Evolutionary conservation across 2,797 vertebrate species (phyloP).

Genomic region (Taeniopygia guttata): DNA sequence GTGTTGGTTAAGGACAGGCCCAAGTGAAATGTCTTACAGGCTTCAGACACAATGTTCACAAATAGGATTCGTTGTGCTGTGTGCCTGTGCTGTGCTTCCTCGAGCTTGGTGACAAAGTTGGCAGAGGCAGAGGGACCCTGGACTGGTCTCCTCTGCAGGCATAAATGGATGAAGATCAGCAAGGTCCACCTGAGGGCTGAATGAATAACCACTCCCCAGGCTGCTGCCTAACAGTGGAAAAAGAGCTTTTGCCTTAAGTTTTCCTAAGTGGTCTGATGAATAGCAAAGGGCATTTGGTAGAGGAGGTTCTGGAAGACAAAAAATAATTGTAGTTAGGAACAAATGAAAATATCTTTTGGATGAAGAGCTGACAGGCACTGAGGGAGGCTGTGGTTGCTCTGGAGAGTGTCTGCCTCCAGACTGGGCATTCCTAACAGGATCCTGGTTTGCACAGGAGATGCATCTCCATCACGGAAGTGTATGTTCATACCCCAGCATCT

Average conservation of each 20-base stretch:
- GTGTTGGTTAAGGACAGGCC: not conserved
- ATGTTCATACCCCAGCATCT: accelerated
- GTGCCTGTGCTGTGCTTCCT: not conserved
- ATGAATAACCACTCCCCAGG: not conserved
- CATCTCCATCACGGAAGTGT: not conserved
- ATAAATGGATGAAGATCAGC: not conserved
- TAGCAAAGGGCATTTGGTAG: not conserved
- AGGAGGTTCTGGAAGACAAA: not conserved
- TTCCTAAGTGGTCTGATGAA: not conserved
- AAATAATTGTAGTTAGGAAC: no score
- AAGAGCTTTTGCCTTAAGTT: accelerated
- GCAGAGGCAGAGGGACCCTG: not conserved
- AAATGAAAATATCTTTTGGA: not conserved
- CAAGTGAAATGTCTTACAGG: accelerated
- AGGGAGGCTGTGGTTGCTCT: not conserved
- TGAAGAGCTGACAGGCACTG: not conserved
- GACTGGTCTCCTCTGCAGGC: not conserved
- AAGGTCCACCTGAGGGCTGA: not conserved
- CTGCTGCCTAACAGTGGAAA: not conserved
- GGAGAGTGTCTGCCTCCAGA: not conserved
- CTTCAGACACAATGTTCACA: not conserved
- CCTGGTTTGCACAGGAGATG: not conserved
- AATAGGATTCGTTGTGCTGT: not conserved
- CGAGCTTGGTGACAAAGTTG: not conserved
- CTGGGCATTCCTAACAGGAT: not conserved